Evolutionary conservation across 2,888 invertebrate genomes (phyloP).

Genomic region (Thymelicus acteon): DNA sequence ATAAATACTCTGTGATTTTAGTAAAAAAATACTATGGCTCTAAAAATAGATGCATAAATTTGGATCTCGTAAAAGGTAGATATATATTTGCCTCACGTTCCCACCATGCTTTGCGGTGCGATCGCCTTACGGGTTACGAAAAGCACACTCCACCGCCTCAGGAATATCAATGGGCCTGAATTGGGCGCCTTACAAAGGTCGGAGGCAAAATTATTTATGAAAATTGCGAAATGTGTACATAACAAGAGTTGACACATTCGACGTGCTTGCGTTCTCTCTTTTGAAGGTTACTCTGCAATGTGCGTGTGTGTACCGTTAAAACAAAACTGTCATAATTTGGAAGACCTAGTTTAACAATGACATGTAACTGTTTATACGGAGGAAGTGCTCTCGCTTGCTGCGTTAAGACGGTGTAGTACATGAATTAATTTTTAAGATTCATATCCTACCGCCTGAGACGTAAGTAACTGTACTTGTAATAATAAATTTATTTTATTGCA

Average conservation of each 20-base stretch:
- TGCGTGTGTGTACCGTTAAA: conserved; percentile 75
- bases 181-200: conserved; percentile 81
- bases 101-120: conserved; percentile 42
- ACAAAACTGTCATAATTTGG: conserved; percentile 70
- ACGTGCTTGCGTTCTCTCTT: conserved; percentile 83
- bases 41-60: background rate
- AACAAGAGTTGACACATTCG: conserved; percentile 80
- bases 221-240: conserved; percentile 78
- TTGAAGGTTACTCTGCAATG: conserved; percentile 74
- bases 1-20: too few species aligned
- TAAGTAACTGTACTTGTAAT: too few species aligned
- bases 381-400: conserved; percentile 32
- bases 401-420: conserved; percentile 11
- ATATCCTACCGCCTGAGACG: background rate
- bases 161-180: conserved; percentile 81
- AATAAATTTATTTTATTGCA: too few species aligned
- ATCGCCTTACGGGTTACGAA: conserved; percentile 74
- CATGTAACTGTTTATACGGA: conserved; percentile 43
- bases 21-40: background rate
- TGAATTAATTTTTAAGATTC: conserved; percentile 9
- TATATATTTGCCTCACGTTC: conserved; percentile 68
- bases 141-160: conserved; percentile 68
- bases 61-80: conserved; percentile 29
- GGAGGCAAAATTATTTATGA: conserved; percentile 81
- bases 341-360: conserved; percentile 61